Evolutionary conservation across 64 coral and sea anemone species (phyloP), one percentile per base, ranked within the genome.

Genomic region (Actinia equina): DNA sequence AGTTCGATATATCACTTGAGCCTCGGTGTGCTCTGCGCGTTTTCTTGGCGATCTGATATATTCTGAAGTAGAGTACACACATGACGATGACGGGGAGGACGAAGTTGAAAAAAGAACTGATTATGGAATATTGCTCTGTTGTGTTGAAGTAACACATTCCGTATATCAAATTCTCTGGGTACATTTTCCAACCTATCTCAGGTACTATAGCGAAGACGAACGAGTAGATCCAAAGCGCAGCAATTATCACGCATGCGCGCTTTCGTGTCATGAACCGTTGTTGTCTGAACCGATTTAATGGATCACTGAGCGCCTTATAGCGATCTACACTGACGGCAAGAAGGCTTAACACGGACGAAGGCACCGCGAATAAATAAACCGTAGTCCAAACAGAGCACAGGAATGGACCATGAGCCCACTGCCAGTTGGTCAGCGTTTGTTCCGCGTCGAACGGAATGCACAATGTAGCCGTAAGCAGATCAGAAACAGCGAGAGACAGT

Each of bases 291-390:
- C 83, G 88, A n/a, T 92, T 87, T 17, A 96, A 84, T 23, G 94
- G 94, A 45, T 96, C 94, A 20, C 88, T 84, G 10, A 96, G 84
- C 23, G 84, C 84, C 49, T 96, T 96, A 64, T 96, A 96, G 3
- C 94, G 88, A 63, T 96, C 94, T 6, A 96, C 86, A 83, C 94
- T 96, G 62, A 96, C 91, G 11, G 91, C 94, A n/a, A 96, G 77
- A 4, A 96, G 91, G 80, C 84, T 96, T 85, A 87, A 88, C 77
- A 96, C 93, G 10, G 94, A 93, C 13, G 94, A 87, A 43, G 94
- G 94, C 43, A 96, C 94, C 12, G 69, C 92, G 49, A 96, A 78
- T 6, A 96, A 85, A 30, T 96, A 96, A 15, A 89, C 70, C 52
- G 94, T 87, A 42, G 94, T 93, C 94, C 94, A 96, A 22, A 92